Conservation (phyloP, 2,888 invertebrate species). For the Patella pellucida region DNA sequence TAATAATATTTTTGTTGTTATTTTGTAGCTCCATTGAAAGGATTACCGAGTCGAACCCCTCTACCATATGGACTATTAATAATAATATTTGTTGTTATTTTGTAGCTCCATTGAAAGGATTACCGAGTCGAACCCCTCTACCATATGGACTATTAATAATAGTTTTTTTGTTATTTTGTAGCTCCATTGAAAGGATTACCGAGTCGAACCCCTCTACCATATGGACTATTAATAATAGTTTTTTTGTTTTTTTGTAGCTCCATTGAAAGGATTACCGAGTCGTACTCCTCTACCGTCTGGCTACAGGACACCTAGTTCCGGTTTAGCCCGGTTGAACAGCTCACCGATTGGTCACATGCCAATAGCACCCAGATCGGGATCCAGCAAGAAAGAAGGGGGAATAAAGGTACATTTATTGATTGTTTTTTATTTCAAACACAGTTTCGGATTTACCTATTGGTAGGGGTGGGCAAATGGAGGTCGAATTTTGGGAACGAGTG, state of each 20-base stretch:
- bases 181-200: slow-evolving; percentile 94
- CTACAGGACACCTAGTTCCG: slow-evolving; percentile 46
- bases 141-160: too few species aligned
- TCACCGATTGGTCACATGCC: slow-evolving; percentile 67
- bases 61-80: slow-evolving; percentile 53
- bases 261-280: slow-evolving; percentile 91
- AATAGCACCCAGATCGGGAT: slow-evolving; percentile 72
- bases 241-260: slow-evolving; percentile 76
- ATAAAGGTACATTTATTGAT: slow-evolving; percentile 77
- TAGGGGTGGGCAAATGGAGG: too few species aligned
- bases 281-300: slow-evolving; percentile 75
- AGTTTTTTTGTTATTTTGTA: slow-evolving; percentile 66
- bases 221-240: neutral
- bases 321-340: slow-evolving; percentile 31
- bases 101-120: slow-evolving; percentile 90
- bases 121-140: slow-evolving; percentile 83
- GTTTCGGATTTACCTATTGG: too few species aligned
- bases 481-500: too few species aligned
- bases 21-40: slow-evolving; percentile 86
- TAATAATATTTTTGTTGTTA: too few species aligned
- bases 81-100: slow-evolving; percentile 20
- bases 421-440: neutral
- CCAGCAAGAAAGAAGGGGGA: slow-evolving; percentile 87
- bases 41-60: slow-evolving; percentile 87
- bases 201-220: slow-evolving; percentile 78